Percentiles rank a stretch among this genome's conserved stretches.
Conservation (phyloP, 2,888 invertebrate genomes). For the Nemurella pictetii region DNA sequence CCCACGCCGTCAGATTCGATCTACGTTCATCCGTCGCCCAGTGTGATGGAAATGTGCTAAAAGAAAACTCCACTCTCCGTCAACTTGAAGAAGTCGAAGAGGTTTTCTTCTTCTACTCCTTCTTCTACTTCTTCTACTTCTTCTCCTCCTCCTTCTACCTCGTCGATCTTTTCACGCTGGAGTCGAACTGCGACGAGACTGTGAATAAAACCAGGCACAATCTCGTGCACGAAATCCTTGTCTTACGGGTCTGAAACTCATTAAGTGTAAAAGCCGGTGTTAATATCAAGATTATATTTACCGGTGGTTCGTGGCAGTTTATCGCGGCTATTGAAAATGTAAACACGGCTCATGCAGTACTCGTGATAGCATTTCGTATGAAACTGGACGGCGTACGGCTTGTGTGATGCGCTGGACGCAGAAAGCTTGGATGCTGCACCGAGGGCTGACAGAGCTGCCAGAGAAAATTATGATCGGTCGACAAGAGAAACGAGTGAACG, state of each 20-base stretch:
- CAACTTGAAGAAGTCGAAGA: no score
- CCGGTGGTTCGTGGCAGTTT: conserved; percentile 24
- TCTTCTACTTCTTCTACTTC: not conserved
- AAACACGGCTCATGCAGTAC: conserved; percentile 3
- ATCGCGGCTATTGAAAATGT: conserved; percentile 30
- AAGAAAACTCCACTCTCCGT: not conserved
- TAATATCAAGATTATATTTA: conserved; percentile 25
- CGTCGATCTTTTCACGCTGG: not conserved
- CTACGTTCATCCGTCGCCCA: not conserved
- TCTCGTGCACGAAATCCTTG: conserved; percentile 14
- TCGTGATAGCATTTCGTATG: conserved; percentile 4
- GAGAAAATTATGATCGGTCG: no score
- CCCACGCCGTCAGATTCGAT: conserved; percentile 6
- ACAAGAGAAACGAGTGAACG: no score
- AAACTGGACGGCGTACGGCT: not conserved
- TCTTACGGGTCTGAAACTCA: not conserved
- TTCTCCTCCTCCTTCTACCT: not conserved
- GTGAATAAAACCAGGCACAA: not conserved
- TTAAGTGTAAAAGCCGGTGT: conserved; percentile 30
- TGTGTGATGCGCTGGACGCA: not conserved
- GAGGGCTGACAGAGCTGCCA: no score
- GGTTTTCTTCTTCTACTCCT: not conserved
- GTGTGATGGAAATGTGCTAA: not conserved
- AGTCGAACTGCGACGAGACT: not conserved
- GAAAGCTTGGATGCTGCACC: no score